Conservation (phyloP, 2,797 vertebrate genomes). For the Diceros bicornis region DNA sequence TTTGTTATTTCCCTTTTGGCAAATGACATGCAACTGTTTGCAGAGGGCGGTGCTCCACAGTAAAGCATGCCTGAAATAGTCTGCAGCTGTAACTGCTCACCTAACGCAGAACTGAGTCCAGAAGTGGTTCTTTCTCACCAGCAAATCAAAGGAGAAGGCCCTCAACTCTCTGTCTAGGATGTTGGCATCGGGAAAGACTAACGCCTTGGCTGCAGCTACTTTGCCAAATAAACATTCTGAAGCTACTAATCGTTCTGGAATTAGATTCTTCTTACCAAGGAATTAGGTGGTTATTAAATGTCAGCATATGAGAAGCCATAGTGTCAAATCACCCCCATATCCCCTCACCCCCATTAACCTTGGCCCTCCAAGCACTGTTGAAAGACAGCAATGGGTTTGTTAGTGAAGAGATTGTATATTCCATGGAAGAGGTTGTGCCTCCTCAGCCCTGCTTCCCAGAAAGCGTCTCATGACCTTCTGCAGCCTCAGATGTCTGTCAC, state of each 20-base stretch:
- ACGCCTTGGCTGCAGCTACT: not conserved
- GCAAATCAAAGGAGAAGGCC: not conserved
- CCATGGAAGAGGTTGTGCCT: fast-evolving
- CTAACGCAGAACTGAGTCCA: fast-evolving
- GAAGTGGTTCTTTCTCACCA: no score
- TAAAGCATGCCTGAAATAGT: fast-evolving
- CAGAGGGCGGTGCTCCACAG: not conserved
- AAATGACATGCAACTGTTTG: not conserved
- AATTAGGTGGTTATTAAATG: not conserved
- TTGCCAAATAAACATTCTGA: not conserved
- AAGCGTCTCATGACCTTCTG: no score
- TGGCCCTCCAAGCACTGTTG: not conserved
- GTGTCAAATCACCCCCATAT: fast-evolving
- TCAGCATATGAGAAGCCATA: not conserved
- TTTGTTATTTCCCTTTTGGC: conserved; percentile 34
- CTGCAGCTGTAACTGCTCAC: not conserved
- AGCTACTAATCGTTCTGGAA: not conserved
- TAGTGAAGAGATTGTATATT: fast-evolving
- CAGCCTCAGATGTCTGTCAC: not conserved
- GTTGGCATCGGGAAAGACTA: not conserved
- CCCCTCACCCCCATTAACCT: fast-evolving
- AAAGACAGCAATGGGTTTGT: fast-evolving
- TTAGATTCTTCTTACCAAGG: not conserved
- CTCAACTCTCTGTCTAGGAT: not conserved
- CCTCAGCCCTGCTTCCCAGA: not conserved